A percentile compares a stretch with the other conserved stretches of the same genome.
These are phyloP conservation scores for Marmota flaviventris DNA, from an alignment of 2,113 vertebrate species.

Conservation along the genomic window DNA sequence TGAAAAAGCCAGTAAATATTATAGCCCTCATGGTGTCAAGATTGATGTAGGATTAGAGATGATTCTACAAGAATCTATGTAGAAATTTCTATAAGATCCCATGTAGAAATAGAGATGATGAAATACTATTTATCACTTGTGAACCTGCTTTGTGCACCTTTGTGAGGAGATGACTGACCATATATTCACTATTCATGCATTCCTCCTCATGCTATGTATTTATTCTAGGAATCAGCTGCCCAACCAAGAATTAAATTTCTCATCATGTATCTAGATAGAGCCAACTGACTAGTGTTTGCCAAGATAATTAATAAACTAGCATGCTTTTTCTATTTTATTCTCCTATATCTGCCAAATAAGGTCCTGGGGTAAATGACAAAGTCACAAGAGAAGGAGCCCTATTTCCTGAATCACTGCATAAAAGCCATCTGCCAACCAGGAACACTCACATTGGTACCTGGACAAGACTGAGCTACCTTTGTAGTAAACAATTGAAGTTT, in stretches of 20 bases:
- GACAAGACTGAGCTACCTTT: neutral
- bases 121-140: neutral
- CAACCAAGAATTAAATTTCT: neutral
- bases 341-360: neutral
- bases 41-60: neutral
- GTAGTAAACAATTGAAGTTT: neutral
- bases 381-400: neutral
- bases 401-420: neutral
- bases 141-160: neutral
- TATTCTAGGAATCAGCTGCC: neutral
- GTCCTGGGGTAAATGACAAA: neutral
- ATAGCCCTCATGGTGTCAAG: neutral
- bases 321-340: neutral
- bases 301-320: neutral
- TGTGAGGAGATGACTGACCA: neutral
- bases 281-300: neutral
- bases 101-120: too few species aligned
- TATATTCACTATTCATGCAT: neutral
- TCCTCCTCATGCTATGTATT: neutral
- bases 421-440: neutral
- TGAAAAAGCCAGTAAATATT: neutral
- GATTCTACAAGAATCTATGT: too few species aligned
- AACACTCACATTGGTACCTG: neutral
- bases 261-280: neutral
- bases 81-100: too few species aligned